A percentile compares a stretch with the other conserved stretches of the same genome.
These are phyloP conservation scores for Ameiurus melas DNA, from an alignment of 2,113 vertebrate genomes.

Conservation along the genomic window DNA sequence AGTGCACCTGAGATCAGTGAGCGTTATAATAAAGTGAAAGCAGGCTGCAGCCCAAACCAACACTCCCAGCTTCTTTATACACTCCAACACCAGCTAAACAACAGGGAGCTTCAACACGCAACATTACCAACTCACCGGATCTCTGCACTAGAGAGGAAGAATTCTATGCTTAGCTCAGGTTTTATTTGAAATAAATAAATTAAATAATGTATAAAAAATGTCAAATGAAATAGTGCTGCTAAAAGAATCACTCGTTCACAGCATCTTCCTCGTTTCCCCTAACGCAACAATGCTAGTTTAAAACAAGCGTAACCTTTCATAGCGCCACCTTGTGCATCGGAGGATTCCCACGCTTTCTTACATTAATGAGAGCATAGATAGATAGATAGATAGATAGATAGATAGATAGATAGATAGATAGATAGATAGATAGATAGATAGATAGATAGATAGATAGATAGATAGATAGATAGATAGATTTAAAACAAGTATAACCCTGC, in stretches of 20 bases:
- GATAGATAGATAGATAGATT: too few relatives aligned
- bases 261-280: background rate
- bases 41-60: background rate
- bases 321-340: conserved; percentile 26
- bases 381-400: background rate
- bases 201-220: background rate
- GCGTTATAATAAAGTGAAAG: background rate
- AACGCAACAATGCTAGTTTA: background rate
- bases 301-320: background rate
- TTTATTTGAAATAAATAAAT: background rate
- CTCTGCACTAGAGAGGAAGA: background rate
- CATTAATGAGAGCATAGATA: background rate
- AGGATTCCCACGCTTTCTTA: background rate
- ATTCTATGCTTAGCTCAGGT: background rate
- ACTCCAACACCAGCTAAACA: background rate
- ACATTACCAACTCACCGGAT: background rate
- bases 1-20: background rate
- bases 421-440: background rate
- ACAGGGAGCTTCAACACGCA: background rate
- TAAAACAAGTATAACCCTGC: too few relatives aligned
- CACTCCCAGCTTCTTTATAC: background rate
- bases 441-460: too few relatives aligned
- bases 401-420: too few relatives aligned
- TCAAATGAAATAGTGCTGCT: background rate
- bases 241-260: background rate